Evolutionary conservation across 2,797 vertebrate species (phyloP), one percentile per base, ranked within the genome.

Genomic region (Girardinus metallicus): DNA sequence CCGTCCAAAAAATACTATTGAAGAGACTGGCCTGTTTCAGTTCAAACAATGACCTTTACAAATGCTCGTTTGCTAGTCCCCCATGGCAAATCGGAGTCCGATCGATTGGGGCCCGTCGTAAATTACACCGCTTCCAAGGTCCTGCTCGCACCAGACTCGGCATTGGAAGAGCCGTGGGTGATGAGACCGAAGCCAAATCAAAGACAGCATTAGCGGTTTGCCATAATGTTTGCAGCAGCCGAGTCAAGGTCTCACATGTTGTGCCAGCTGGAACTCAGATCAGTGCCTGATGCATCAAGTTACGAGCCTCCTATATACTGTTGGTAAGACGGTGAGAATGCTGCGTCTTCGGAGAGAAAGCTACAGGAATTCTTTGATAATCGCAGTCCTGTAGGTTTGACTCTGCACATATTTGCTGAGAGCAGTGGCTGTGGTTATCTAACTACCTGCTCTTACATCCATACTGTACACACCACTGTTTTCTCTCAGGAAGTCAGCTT

Each of bases 381-480:
- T 49, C 53, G 72, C 72, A 73, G n/a, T 71, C 16, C 49, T 79
- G 83, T 51, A 68, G 16, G 26, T 78, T 87, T 89, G 34, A 81
- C 64, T 39, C 74, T 64, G 84, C 71, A 62, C 79, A 77, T 82
- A 81, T 87, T 80, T 80, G 29, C 70, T 47, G 31, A 12, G 75
- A 29, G 53, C 68, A 74, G 51, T 49, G 86, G 84, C 90, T 84
- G 90, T 90, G 91, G 91, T 91, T 89, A 64, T 89, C 84, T 77
- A 85, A 91, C 80, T 90, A 92, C 88, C 76, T 92, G 85, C 79
- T 74, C 81, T 66, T 80, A 64, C 29, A 64, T 64, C 13, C 16
- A 79, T 70, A 83, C 60, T 31, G 29, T 71, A 46, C 41, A 74
- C 80, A 21, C 13, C 81, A 31, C 57, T 23, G 76, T 80, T 86